A percentile compares a stretch with the other conserved stretches of the same genome.
phyloP scores from a whole-genome alignment of 1,140 invertebrate genomes.

The Doryteuthis pealeii region DNA sequence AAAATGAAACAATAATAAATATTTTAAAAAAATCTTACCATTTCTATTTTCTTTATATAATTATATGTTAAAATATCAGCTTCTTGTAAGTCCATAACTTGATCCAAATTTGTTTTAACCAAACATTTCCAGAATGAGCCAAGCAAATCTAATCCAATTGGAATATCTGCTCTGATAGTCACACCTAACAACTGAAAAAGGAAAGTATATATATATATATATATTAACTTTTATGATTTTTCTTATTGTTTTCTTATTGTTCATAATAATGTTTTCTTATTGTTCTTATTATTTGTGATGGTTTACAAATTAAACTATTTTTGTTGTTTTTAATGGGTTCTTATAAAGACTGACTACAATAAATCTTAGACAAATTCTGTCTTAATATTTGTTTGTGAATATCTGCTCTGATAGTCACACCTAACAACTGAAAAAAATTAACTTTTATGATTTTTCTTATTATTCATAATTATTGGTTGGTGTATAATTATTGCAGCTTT shows the following conservation, averaged over 20 bases:
- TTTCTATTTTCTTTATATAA: conserved; percentile 59
- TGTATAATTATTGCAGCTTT: no score
- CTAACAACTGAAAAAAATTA: conserved; percentile 54
- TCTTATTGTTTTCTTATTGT: no score
- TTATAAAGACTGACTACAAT: no score
- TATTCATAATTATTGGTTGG: no score
- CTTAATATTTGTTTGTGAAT: no score
- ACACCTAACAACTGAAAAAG: conserved; percentile 56
- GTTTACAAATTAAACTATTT: no score
- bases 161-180: conserved; percentile 60
- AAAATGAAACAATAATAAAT: background rate
- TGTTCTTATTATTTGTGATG: no score
- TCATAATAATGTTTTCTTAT: no score
- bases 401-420: conserved; percentile 59
- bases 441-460: no score
- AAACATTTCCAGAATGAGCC: conserved; percentile 56
- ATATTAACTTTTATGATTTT: no score
- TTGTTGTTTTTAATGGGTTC: no score
- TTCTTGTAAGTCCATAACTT: conserved; percentile 52
- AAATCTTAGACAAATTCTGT: no score
- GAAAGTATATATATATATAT: background rate
- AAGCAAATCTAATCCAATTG: conserved; percentile 57
- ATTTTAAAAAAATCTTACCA: conserved; percentile 38
- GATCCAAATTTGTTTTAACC: conserved; percentile 45
- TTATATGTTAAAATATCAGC: conserved; percentile 57